Evolutionary conservation across 2,888 invertebrate genomes (phyloP), one percentile per base, ranked within the genome.

Genomic region (Orthosia gothica): DNA sequence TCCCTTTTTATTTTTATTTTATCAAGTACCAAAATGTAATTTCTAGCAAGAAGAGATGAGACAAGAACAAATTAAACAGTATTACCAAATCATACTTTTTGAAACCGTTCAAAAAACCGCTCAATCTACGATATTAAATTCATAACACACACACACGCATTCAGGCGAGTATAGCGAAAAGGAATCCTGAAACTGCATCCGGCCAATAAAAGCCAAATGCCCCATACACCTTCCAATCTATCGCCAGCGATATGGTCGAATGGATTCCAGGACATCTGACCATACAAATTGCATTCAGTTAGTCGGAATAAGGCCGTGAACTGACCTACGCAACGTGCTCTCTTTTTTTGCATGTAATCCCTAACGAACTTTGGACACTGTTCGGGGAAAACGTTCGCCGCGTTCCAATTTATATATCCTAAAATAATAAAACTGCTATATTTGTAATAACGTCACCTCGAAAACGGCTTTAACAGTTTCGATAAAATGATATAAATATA

Each of bases 261-360:
- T 62, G 52, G 57, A 71, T 69, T 71, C 3, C 12, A 54, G 40
- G 52, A 82, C 65, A 70, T 67, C 50, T 59, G 67, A 52, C 55
- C 67, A 58, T 71, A 57, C 20, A 61, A 82, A 76, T 62, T 68
- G 71, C 67, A 54, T 57, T 59, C 70, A 54, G 58, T 64, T 81
- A 55, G 45, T 18, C 63, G 18, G 11, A 59, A 64, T 70, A 59
- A 55, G 49, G 54, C 75, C 16, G n/a, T 32, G n/a, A n/a, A 59
- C 12, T 26, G 58, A 32, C 58, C 32, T 32, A n/a, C 9, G 16
- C 16, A 7, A 16, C 15, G n/a, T 54, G n/a, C 26, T 26, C 26
- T 26, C 26, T 26, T 26, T 45, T 12, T 47, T 45, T 7, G 7
- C 20, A 13, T 20, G 20, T 13, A 23, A 23, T 13, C 13, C 54